Conservation (phyloP, 1,140 invertebrate genomes). For the Thalassaphorura encarpata region DNA sequence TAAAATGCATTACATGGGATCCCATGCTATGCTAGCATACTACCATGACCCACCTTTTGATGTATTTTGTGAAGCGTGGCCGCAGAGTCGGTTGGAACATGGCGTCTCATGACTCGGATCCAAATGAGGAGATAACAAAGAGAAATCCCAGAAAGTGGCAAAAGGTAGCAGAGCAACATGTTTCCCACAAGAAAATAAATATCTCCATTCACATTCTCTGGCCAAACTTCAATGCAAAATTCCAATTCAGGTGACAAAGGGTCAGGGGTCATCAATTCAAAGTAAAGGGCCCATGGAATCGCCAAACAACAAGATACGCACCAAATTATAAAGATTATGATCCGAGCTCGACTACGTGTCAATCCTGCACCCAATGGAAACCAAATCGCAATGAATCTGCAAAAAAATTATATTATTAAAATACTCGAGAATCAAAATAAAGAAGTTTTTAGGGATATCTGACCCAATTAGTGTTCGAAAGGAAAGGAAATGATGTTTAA, state of each 20-base stretch:
- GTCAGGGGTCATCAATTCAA: conserved; percentile 60
- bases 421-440: conserved; percentile 21
- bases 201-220: conserved; percentile 61
- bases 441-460: too few species aligned
- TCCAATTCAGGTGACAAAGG: conserved; percentile 34
- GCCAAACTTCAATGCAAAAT: conserved; percentile 76
- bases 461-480: too few species aligned
- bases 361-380: conserved; percentile 84
- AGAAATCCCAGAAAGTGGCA: conserved; percentile 81
- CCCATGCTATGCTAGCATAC: too few species aligned
- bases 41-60: too few species aligned
- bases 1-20: too few species aligned
- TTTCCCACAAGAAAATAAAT: conserved; percentile 82
- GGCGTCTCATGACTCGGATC: conserved; percentile 77
- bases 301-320: conserved; percentile 71
- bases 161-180: conserved; percentile 78
- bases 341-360: conserved; percentile 66
- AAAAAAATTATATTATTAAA: too few species aligned
- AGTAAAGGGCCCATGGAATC: conserved; percentile 80
- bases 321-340: conserved; percentile 85
- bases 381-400: conserved; percentile 88
- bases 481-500: too few species aligned
- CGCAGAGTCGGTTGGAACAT: conserved; percentile 79
- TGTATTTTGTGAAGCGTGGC: conserved; percentile 81
- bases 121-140: conserved; percentile 88